phyloP scores from a whole-genome alignment of 2,113 vertebrate species.

The Phalacrocorax carbo region DNA sequence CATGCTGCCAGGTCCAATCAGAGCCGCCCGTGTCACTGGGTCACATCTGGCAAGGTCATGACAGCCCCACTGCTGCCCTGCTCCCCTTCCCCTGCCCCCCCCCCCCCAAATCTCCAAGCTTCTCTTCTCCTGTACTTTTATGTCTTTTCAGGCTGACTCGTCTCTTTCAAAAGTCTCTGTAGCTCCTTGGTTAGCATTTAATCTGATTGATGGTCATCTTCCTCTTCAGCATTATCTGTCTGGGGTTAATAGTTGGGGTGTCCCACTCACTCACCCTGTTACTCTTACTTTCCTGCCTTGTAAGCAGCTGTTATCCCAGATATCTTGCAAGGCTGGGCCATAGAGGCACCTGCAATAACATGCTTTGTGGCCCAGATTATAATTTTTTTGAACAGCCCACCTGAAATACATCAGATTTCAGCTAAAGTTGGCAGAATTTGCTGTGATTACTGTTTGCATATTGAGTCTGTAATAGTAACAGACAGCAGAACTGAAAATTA shows the following conservation, averaged over 20 bases:
- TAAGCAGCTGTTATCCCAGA: not conserved
- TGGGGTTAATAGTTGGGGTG: not conserved
- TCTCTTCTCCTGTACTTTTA: not conserved
- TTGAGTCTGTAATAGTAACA: not conserved
- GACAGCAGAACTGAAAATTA: not conserved
- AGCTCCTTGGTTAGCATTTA: not conserved
- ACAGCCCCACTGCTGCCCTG: fast-evolving
- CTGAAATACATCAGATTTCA: not conserved
- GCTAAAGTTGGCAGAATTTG: not conserved
- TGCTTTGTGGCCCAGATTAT: not conserved
- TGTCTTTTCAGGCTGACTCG: not conserved
- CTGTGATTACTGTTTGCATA: not conserved
- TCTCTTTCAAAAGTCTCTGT: not conserved
- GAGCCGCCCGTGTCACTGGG: not conserved
- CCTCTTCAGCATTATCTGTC: not conserved
- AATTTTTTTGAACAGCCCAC: not conserved
- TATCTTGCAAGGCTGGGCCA: not conserved
- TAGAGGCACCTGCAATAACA: not conserved
- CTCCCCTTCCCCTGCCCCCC: not conserved
- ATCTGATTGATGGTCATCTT: not conserved
- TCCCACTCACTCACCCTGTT: not conserved
- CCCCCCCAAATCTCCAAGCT: not conserved
- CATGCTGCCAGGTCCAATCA: not conserved
- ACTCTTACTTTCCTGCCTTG: not conserved
- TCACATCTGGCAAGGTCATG: not conserved